Conservation (phyloP, 2,113 vertebrate genomes). For the Eleginops maclovinus region DNA sequence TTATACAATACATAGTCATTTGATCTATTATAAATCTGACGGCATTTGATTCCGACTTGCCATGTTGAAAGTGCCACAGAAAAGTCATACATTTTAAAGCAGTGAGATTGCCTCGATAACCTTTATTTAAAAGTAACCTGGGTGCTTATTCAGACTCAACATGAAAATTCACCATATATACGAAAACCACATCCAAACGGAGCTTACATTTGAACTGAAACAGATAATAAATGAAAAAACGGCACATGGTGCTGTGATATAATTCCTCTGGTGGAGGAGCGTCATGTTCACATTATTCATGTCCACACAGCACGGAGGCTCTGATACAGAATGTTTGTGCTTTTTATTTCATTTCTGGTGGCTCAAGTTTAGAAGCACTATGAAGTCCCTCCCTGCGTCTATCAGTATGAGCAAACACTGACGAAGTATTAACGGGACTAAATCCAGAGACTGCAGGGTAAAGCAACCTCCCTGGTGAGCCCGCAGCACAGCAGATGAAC, state of each 20-base stretch:
- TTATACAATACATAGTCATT: background rate
- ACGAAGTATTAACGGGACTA: constrained; percentile 53
- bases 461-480: constrained; percentile 29
- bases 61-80: background rate
- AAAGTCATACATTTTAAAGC: background rate
- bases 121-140: background rate
- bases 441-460: constrained; percentile 44
- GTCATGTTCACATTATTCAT: constrained; percentile 45
- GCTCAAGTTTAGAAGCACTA: constrained; percentile 8
- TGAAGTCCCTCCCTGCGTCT: constrained; percentile 23
- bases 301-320: constrained; percentile 1
- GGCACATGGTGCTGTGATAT: constrained; percentile 2
- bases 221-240: background rate
- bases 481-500: constrained; percentile 40
- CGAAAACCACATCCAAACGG: background rate
- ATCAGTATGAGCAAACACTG: constrained; percentile 53
- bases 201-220: background rate
- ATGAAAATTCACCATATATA: background rate
- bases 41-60: background rate
- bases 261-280: constrained; percentile 14
- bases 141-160: background rate
- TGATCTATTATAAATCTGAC: background rate
- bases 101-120: background rate
- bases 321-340: constrained; percentile 22
- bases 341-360: constrained; percentile 9